Evolutionary conservation across 2,113 vertebrate genomes (phyloP), one percentile per base, ranked within the genome.

Genomic region (Indri indri): DNA sequence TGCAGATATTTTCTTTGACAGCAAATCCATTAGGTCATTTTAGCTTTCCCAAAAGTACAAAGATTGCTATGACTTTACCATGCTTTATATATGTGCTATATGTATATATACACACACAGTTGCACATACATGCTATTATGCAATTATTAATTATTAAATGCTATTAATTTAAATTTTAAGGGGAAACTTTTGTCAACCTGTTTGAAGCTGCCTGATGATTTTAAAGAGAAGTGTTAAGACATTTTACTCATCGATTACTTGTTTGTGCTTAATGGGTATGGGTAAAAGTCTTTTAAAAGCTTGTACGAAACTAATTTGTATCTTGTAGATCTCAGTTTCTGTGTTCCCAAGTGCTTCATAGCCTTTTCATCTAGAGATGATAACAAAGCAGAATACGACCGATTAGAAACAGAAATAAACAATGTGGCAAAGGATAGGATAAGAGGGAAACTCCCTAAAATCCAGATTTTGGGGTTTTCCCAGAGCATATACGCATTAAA

Each of bases 131-230:
- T 59, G 30, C 20, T n/a, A 30, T 71, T 74, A 23, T 79, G 13
- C 63, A 37, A 52, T 91, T 74, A 40, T 66, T 45, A 91, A 83
- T 84, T 85, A 76, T 74, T 82, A 77, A 80, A 63, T 87, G 45
- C 2, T 66, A n/a, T 88, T 90, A 88, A 81, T 70, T 84, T 88
- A 93, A 88, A 57, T 37, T 47, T 94, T 89, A 85, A 79, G 88
- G 42, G 42, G 61, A 52, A 34, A 34, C 45, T 79, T 66, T 68
- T 47, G 40, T 92, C 45, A 57, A 10, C 40, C 18, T 40, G 70
- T 84, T 42, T 65, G 17, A 77, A 73, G 59, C 61, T 89, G 30
- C 25, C 63, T 70, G 6, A 5, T 80, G 61, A 88, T 91, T 94
- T 88, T 93, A 89, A 86, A 83, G 61, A 90, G 71, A 96, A 57